Evolutionary conservation across 2,797 vertebrate species (phyloP).

Genomic region (Xiphorhynchus erythropygius): DNA sequence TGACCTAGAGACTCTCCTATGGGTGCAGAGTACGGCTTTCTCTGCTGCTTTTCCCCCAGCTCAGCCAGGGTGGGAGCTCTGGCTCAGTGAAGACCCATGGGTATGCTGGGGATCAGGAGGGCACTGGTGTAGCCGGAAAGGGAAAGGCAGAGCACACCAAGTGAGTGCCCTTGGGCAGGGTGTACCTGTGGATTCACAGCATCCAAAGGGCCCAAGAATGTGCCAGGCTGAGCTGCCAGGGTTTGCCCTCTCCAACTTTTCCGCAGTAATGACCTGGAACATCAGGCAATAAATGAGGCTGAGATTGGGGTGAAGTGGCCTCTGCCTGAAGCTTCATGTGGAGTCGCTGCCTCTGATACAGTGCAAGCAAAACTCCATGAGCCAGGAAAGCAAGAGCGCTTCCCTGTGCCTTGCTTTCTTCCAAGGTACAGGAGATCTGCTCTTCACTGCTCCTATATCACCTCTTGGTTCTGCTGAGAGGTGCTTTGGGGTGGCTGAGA

Average conservation of each 20-base stretch:
- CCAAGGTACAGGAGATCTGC: not conserved
- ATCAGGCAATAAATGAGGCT: not conserved
- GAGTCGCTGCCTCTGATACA: not conserved
- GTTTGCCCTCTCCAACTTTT: not conserved
- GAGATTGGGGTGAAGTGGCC: not conserved
- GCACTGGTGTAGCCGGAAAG: not conserved
- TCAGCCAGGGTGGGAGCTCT: not conserved
- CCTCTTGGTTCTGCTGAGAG: not conserved
- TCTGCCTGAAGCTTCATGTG: not conserved
- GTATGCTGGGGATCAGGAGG: not conserved
- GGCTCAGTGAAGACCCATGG: not conserved
- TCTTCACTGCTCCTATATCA: not conserved
- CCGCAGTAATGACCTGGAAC: not conserved
- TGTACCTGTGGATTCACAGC: fast-evolving
- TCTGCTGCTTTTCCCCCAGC: not conserved
- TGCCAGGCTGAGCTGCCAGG: not conserved
- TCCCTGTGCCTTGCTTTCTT: not conserved
- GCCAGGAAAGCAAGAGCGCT: not conserved
- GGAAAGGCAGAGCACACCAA: fast-evolving
- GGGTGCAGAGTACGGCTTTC: not conserved
- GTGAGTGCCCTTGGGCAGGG: fast-evolving
- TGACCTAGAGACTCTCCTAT: not conserved
- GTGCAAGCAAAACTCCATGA: not conserved
- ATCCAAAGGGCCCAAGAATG: not conserved
- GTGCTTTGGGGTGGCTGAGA: not conserved